These are phyloP conservation scores for Melanerpes aurifrons DNA, from an alignment of 2,113 vertebrate genomes.

Conservation along the genomic window DNA sequence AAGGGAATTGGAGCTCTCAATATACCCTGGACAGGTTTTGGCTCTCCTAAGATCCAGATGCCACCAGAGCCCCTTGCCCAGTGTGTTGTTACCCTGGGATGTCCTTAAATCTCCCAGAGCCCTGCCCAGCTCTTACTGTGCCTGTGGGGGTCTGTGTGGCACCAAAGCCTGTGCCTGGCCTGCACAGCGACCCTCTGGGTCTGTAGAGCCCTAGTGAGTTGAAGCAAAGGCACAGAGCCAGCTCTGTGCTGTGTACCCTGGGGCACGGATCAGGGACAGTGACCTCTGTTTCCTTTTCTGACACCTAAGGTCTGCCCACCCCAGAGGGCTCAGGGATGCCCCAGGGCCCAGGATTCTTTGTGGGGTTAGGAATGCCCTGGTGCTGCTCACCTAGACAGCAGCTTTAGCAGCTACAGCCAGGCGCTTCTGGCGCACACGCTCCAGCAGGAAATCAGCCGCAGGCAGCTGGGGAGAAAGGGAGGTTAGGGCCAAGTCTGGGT, in stretches of 20 bases:
- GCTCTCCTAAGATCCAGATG: neutral
- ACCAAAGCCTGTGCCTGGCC: too few species aligned
- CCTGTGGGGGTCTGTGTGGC: too few species aligned
- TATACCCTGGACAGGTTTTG: neutral
- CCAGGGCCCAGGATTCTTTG: neutral
- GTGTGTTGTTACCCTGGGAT: neutral
- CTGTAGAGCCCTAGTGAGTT: neutral
- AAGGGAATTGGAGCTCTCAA: neutral
- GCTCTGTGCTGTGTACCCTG: neutral
- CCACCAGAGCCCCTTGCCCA: neutral
- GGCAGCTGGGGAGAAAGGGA: neutral
- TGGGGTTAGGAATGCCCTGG: neutral
- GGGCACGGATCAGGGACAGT: too few species aligned
- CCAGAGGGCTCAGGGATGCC: neutral
- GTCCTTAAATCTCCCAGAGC: neutral
- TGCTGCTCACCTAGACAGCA: neutral
- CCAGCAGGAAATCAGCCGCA: fast-evolving
- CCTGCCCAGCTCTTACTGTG: neutral
- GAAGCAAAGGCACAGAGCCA: neutral
- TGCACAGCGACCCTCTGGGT: neutral
- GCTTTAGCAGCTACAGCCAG: fast-evolving
- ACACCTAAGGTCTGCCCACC: neutral
- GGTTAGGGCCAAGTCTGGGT: neutral
- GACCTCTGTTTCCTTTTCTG: neutral
- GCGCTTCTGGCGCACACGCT: neutral